A percentile compares a stretch with the other conserved stretches of the same genome.
Conservation (phyloP, 2,113 vertebrate genomes). For the Emydocephalus ijimae region DNA sequence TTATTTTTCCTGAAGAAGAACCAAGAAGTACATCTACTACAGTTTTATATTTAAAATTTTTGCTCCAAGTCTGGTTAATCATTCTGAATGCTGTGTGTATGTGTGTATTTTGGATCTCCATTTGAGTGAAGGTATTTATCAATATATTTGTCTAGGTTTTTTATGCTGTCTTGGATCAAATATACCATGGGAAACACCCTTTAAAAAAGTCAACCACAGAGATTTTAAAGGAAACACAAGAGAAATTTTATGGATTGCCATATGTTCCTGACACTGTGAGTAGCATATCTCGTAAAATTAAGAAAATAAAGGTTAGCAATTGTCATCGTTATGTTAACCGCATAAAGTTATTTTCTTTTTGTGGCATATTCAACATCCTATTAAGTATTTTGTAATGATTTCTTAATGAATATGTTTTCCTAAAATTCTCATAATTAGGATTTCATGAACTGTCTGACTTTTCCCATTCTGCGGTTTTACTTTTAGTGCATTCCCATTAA, state of each 20-base stretch:
- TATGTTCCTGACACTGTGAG: constrained; percentile 89
- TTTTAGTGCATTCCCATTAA: background rate
- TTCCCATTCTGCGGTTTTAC: background rate
- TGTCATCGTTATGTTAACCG: background rate
- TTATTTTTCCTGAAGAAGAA: background rate
- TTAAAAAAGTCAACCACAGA: constrained; percentile 84
- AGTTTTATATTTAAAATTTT: background rate
- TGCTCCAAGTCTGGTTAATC: background rate
- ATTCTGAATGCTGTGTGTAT: background rate
- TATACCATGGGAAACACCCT: constrained; percentile 88
- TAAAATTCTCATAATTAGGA: background rate
- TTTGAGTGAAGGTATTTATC: constrained; percentile 11
- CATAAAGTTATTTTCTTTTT: background rate
- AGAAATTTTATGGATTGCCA: constrained; percentile 87
- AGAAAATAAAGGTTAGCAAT: background rate
- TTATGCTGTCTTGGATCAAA: constrained; percentile 92
- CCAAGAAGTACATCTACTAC: constrained; percentile 18
- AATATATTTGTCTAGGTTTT: constrained; percentile 78
- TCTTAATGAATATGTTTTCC: background rate
- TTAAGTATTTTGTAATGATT: background rate
- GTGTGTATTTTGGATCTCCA: background rate
- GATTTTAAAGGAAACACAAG: constrained; percentile 87
- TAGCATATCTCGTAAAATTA: constrained; percentile 30
- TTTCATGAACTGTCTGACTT: background rate
- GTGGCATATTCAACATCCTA: background rate